phyloP scores from a whole-genome alignment of 2,888 invertebrate genomes.

The Coenonympha glycerion region DNA sequence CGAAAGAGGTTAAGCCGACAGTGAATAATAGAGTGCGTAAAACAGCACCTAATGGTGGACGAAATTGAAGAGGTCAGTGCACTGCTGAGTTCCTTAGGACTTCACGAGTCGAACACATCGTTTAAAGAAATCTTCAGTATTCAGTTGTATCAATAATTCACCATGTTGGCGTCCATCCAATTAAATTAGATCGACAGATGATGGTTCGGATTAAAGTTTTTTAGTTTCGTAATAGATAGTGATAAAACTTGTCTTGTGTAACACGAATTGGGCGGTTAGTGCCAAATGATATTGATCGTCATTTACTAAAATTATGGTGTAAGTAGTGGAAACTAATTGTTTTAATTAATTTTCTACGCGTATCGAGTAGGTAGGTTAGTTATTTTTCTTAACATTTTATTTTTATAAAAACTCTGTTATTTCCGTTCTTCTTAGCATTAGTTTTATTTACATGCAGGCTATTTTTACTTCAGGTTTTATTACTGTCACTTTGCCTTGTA shows the following conservation, averaged over 20 bases:
- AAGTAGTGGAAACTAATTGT: background rate
- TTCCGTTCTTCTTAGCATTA: no score
- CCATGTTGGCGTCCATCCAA: conserved; percentile 34
- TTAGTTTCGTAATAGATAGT: conserved; percentile 21
- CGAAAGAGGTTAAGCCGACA: no score
- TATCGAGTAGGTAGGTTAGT: no score
- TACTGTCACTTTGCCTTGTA: no score
- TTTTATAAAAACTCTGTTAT: no score
- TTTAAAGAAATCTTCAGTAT: conserved; percentile 18
- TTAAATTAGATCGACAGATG: conserved; percentile 22
- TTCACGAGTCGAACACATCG: background rate
- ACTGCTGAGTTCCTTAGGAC: conserved; percentile 7
- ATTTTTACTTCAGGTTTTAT: no score
- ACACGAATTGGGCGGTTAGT: background rate
- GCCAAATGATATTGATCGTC: background rate
- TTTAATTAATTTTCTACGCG: no score
- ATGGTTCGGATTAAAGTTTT: conserved; percentile 22
- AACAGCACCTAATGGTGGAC: conserved; percentile 36
- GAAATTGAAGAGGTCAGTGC: conserved; percentile 45
- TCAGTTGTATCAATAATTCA: conserved; percentile 21
- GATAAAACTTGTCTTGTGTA: conserved; percentile 16
- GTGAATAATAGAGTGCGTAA: conserved; percentile 7
- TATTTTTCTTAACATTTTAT: no score
- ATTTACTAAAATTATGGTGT: background rate
- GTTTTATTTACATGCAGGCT: no score